Conservation (phyloP, 1,140 invertebrate genomes). For the Papilio polyxenes region DNA sequence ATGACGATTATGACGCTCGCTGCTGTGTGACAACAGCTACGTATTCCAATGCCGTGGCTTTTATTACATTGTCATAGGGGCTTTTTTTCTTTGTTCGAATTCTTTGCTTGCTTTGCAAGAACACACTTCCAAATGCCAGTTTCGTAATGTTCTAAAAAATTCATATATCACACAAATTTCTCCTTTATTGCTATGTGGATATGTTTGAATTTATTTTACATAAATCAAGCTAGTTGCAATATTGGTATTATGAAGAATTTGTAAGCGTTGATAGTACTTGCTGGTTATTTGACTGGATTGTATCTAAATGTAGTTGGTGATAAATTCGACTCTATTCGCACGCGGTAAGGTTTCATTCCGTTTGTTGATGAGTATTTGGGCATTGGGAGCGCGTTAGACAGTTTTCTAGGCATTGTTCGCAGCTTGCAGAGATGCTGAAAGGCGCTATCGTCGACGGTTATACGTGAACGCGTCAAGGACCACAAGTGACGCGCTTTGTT, state of each 20-base stretch:
- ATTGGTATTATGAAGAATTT: slow-evolving; percentile 40
- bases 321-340: slow-evolving; percentile 31
- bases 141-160: slow-evolving; percentile 38
- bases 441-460: slow-evolving; percentile 43
- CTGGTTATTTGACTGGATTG: slow-evolving; percentile 60
- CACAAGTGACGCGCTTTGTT: slow-evolving; percentile 46
- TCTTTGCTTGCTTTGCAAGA: slow-evolving; percentile 50
- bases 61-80: slow-evolving; percentile 56
- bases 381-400: slow-evolving; percentile 50
- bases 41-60: slow-evolving; percentile 46
- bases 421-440: slow-evolving; percentile 52
- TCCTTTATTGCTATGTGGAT: slow-evolving; percentile 19
- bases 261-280: slow-evolving; percentile 63
- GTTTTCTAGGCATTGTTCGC: slow-evolving; percentile 59
- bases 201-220: slow-evolving; percentile 38
- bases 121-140: slow-evolving; percentile 51
- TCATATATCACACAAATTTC: slow-evolving; percentile 16
- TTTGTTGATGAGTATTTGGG: slow-evolving; percentile 37
- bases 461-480: slow-evolving; percentile 43
- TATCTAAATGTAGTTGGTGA: slow-evolving; percentile 45
- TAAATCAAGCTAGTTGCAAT: slow-evolving; percentile 12
- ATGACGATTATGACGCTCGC: slow-evolving; percentile 72
- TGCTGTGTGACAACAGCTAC: slow-evolving; percentile 56
- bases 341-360: slow-evolving; percentile 41
- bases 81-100: slow-evolving; percentile 54